Conservation (phyloP, 2,888 invertebrate genomes). For the Scaptodrosophila latifasciaeformis region DNA sequence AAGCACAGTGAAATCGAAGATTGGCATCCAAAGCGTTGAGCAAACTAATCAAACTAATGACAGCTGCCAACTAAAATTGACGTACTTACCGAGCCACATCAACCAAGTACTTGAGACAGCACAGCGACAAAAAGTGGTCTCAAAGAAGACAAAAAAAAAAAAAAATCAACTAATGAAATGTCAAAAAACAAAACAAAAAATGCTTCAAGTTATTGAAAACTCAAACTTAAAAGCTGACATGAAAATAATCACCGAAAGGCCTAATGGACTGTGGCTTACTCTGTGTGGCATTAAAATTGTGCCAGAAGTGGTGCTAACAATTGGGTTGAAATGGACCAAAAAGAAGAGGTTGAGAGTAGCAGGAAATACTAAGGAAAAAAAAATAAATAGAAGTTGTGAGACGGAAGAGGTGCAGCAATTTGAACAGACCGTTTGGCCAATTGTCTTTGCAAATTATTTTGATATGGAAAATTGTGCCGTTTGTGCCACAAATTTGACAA, state of each 20-base stretch:
- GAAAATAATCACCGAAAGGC: not conserved
- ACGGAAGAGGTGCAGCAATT: too few relatives aligned
- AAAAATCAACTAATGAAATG: slow-evolving; percentile 14
- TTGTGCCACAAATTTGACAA: slow-evolving; percentile 46
- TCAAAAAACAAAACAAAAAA: slow-evolving; percentile 16
- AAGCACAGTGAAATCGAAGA: slow-evolving; percentile 52
- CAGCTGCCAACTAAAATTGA: slow-evolving; percentile 51
- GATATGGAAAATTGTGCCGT: slow-evolving; percentile 36
- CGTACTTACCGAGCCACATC: slow-evolving; percentile 30
- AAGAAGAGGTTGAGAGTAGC: too few relatives aligned
- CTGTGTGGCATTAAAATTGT: not conserved
- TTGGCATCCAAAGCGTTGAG: slow-evolving; percentile 29
- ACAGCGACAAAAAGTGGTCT: not conserved
- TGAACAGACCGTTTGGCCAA: not conserved
- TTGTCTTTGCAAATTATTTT: not conserved
- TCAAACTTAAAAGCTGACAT: slow-evolving; percentile 19
- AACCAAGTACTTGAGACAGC: slow-evolving; percentile 16
- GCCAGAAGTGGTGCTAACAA: not conserved
- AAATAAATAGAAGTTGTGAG: too few relatives aligned
- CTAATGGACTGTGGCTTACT: too few relatives aligned
- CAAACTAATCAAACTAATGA: slow-evolving; percentile 59
- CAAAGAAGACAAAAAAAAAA: not conserved
- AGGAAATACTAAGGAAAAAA: too few relatives aligned
- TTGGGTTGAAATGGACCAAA: too few relatives aligned
- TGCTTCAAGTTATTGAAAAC: not conserved